A percentile compares a stretch with the other conserved stretches of the same genome.
phyloP scores from a whole-genome alignment of 2,797 vertebrate species.

The Botia almorhae region DNA sequence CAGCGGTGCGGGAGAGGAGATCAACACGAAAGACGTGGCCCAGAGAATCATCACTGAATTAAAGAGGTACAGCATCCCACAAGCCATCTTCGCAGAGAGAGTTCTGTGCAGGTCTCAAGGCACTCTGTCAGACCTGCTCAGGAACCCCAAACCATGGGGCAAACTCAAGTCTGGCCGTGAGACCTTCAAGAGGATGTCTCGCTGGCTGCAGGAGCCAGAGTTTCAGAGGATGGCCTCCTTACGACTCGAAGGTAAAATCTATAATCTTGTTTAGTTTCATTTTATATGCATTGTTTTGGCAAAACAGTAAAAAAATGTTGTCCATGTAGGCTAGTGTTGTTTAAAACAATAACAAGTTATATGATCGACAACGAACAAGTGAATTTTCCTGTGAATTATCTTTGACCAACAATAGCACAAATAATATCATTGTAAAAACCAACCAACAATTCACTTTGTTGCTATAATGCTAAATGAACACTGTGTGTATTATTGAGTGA shows the following conservation, averaged over 20 bases:
- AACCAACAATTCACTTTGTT: not conserved
- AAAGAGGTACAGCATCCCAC: slow-evolving; percentile 88
- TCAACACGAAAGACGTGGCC: slow-evolving; percentile 87
- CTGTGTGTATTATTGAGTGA: slow-evolving; percentile 30
- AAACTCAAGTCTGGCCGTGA: slow-evolving; percentile 88
- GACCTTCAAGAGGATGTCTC: slow-evolving; percentile 88
- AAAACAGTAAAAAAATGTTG: not conserved
- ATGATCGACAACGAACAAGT: not conserved
- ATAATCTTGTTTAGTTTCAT: slow-evolving; percentile 3
- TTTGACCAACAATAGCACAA: not conserved
- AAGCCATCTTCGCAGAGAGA: slow-evolving; percentile 86
- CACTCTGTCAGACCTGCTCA: slow-evolving; percentile 85
- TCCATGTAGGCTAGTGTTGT: not conserved
- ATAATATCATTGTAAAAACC: not conserved
- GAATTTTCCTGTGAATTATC: not conserved
- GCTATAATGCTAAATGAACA: not conserved
- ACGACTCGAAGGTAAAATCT: slow-evolving; percentile 85
- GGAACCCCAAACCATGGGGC: slow-evolving; percentile 88
- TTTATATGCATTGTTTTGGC: not conserved
- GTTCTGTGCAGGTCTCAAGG: slow-evolving; percentile 87
- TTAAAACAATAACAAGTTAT: not conserved
- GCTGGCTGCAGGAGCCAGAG: slow-evolving; percentile 87
- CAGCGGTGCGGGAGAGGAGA: slow-evolving; percentile 77
- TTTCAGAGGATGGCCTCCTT: slow-evolving; percentile 88
- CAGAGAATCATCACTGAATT: slow-evolving; percentile 87